phyloP scores from a whole-genome alignment of 2,888 invertebrate genomes.

The Calephelis perditalis region DNA sequence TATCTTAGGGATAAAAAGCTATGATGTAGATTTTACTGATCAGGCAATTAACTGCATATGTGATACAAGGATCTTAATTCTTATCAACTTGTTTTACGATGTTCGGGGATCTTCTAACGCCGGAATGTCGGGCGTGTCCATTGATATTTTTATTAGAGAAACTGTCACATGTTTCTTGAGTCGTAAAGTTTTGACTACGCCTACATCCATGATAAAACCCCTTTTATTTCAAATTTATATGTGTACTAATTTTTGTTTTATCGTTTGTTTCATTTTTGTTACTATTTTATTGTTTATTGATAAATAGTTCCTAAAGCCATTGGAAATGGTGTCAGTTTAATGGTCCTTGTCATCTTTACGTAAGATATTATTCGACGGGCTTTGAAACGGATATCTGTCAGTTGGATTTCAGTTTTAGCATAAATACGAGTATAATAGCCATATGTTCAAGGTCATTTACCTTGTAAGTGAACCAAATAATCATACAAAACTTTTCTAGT shows the following conservation, averaged over 20 bases:
- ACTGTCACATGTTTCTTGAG: constrained; percentile 10
- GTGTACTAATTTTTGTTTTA: constrained; percentile 5
- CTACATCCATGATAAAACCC: constrained; percentile 9
- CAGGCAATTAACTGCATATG: background rate
- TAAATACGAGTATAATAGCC: too few relatives aligned
- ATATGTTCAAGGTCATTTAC: too few relatives aligned
- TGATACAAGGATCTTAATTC: constrained; percentile 2
- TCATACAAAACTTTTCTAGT: too few relatives aligned
- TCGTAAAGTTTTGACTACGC: constrained; percentile 12
- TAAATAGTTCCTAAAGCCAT: too few relatives aligned
- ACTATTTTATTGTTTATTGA: constrained; percentile 8
- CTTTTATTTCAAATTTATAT: constrained; percentile 10
- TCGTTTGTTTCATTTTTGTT: constrained; percentile 9
- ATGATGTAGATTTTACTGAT: too few relatives aligned
- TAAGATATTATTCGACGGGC: too few relatives aligned
- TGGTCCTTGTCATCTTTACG: too few relatives aligned
- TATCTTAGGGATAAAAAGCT: too few relatives aligned
- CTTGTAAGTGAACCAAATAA: too few relatives aligned
- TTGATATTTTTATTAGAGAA: constrained; percentile 12
- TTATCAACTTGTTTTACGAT: constrained; percentile 31
- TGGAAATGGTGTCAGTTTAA: too few relatives aligned
- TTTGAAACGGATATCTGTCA: too few relatives aligned
- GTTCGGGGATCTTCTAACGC: constrained; percentile 34
- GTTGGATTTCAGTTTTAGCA: too few relatives aligned
- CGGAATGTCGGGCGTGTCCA: constrained; percentile 21